These are phyloP conservation scores for Trachelus iudaicus DNA, from an alignment of 2,888 invertebrate genomes.

Conservation along the genomic window DNA sequence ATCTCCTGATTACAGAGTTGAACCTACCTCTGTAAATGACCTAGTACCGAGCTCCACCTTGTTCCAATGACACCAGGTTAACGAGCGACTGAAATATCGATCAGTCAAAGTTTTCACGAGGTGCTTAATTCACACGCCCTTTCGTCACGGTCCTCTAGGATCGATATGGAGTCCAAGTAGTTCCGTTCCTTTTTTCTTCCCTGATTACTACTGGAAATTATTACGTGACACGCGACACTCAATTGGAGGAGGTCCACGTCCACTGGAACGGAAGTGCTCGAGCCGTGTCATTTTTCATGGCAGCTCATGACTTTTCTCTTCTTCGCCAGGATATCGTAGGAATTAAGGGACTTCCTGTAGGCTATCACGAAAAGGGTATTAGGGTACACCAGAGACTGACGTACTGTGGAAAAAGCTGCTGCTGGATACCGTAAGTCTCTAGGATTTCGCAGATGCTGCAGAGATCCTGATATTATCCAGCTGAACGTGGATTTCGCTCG, in stretches of 20 bases:
- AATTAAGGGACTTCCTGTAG: neutral
- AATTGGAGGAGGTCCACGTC: neutral
- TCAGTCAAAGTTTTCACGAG: neutral
- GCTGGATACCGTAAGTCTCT: neutral
- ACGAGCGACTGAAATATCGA: neutral
- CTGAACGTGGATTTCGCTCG: neutral
- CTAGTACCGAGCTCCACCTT: neutral
- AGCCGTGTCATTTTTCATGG: conserved; percentile 13
- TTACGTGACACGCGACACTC: conserved; percentile 13
- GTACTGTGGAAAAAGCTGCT: neutral
- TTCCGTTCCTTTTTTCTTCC: conserved; percentile 5
- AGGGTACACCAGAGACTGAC: neutral
- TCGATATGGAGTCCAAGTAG: conserved; percentile 1
- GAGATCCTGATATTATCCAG: neutral
- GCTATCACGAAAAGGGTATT: neutral
- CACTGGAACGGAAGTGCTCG: conserved; percentile 1
- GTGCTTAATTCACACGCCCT: neutral
- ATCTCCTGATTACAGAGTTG: neutral
- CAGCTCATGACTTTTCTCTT: neutral
- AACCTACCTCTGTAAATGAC: neutral
- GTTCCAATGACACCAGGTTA: neutral
- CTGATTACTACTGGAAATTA: conserved; percentile 15
- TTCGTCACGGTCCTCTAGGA: conserved; percentile 7
- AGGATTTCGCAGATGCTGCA: neutral
- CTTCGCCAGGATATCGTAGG: neutral